A percentile compares a stretch with the other conserved stretches of the same genome.
phyloP scores from a whole-genome alignment of 2,888 invertebrate genomes.

The Eupithecia pulchellata region DNA sequence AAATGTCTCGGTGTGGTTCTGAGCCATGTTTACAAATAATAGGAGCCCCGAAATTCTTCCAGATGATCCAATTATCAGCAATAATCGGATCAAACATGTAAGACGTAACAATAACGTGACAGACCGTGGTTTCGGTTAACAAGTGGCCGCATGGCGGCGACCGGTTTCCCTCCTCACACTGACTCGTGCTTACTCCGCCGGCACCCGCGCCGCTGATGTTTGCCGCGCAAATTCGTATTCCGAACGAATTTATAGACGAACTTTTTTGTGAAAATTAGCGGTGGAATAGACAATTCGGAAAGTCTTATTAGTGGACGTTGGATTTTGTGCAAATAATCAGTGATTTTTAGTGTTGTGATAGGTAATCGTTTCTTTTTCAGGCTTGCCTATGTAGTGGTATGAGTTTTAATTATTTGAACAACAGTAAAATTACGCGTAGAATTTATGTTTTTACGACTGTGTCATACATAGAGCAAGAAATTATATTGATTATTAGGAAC shows the following conservation, averaged over 20 bases:
- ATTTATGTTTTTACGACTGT: constrained; percentile 30
- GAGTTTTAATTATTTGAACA: constrained; percentile 68
- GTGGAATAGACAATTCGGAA: background rate
- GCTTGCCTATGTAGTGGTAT: constrained; percentile 54
- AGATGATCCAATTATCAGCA: constrained; percentile 27
- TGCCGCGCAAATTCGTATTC: constrained; percentile 38
- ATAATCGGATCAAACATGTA: constrained; percentile 45
- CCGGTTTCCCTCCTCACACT: constrained; percentile 64
- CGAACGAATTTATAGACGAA: constrained; percentile 23
- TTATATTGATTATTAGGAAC: constrained; percentile 2
- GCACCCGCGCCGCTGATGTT: constrained; percentile 75
- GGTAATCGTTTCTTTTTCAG: constrained; percentile 40
- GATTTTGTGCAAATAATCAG: background rate
- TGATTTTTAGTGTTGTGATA: constrained; percentile 54
- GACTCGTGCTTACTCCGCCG: constrained; percentile 61
- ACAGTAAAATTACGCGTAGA: constrained; percentile 56
- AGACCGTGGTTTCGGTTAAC: constrained; percentile 41
- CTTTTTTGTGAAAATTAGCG: background rate
- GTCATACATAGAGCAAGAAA: constrained; percentile 18
- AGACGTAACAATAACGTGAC: constrained; percentile 42
- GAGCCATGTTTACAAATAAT: constrained; percentile 6
- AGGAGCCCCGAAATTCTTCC: constrained; percentile 31
- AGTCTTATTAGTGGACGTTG: constrained; percentile 40
- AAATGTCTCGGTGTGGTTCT: background rate
- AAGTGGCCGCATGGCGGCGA: constrained; percentile 52